These are phyloP conservation scores for Cydia strobilella DNA, from an alignment of 1,140 invertebrate genomes.

Conservation along the genomic window DNA sequence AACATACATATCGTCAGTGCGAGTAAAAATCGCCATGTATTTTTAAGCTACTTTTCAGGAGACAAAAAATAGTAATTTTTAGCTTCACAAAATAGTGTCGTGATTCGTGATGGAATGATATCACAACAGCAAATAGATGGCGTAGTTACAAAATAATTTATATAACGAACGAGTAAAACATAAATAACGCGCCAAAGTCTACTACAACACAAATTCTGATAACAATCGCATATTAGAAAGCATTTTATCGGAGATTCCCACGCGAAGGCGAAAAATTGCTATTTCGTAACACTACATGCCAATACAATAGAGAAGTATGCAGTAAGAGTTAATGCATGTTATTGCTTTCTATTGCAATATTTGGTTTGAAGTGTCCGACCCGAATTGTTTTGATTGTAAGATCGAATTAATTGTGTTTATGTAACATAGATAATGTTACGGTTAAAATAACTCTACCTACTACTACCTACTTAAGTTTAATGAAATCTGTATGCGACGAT, in stretches of 20 bases:
- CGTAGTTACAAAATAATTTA: constrained; percentile 6
- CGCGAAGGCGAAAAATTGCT: constrained; percentile 20
- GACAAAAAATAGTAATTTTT: no score
- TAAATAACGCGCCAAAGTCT: constrained; percentile 1
- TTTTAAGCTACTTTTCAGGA: no score
- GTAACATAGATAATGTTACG: constrained; percentile 17
- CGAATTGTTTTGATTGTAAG: not conserved
- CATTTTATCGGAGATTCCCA: constrained; percentile 23
- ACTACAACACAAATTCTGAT: constrained; percentile 11
- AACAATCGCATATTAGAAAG: constrained; percentile 21
- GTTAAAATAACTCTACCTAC: not conserved
- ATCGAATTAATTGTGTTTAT: not conserved
- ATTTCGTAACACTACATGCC: constrained; percentile 15
- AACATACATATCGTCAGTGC: no score
- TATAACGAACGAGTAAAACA: not conserved
- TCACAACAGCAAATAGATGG: not conserved
- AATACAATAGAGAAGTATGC: constrained; percentile 3
- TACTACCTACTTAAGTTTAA: no score
- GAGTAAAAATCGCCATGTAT: no score
- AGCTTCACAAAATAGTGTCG: no score
- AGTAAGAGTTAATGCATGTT: constrained; percentile 15
- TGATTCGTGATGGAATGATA: not conserved
- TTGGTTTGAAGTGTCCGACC: not conserved
- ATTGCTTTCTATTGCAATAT: constrained; percentile 20
- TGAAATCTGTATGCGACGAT: no score